phyloP scores from a whole-genome alignment of 2,113 vertebrate species.

The Trogon surrucura region DNA sequence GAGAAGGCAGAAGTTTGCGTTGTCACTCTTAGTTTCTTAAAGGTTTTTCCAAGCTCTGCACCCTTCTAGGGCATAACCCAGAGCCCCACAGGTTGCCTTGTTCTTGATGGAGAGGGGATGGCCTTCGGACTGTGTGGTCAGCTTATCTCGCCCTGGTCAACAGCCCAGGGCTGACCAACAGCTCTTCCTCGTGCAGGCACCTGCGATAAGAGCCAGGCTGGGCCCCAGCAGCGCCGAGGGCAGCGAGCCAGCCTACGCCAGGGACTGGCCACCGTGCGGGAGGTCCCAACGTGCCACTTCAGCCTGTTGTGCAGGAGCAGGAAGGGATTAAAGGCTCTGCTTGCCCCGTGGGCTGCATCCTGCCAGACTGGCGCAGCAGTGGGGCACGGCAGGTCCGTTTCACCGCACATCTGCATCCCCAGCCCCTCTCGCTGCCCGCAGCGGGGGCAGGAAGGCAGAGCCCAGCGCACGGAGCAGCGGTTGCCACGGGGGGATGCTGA shows the following conservation, averaged over 20 bases:
- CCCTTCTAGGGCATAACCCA: not conserved
- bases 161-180: not conserved
- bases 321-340: not conserved
- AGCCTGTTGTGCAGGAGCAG: not conserved
- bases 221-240: not conserved
- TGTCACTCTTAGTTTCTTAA: not conserved
- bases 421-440: not conserved
- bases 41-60: not conserved
- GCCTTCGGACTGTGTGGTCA: not conserved
- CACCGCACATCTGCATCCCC: accelerated
- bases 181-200: not conserved
- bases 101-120: not conserved
- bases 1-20: accelerated
- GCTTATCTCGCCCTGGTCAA: not conserved
- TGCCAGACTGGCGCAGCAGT: not conserved
- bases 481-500: not conserved
- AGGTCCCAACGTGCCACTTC: not conserved
- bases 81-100: not conserved
- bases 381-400: not conserved
- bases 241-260: accelerated
- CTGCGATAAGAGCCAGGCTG: not conserved
- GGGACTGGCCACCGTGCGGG: accelerated
- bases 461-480: accelerated
- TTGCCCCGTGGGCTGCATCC: not conserved
- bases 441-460: not conserved